Evolutionary conservation across 2,797 vertebrate species (phyloP), one percentile per base, ranked within the genome.

Genomic region (Anisognathus igniventris): DNA sequence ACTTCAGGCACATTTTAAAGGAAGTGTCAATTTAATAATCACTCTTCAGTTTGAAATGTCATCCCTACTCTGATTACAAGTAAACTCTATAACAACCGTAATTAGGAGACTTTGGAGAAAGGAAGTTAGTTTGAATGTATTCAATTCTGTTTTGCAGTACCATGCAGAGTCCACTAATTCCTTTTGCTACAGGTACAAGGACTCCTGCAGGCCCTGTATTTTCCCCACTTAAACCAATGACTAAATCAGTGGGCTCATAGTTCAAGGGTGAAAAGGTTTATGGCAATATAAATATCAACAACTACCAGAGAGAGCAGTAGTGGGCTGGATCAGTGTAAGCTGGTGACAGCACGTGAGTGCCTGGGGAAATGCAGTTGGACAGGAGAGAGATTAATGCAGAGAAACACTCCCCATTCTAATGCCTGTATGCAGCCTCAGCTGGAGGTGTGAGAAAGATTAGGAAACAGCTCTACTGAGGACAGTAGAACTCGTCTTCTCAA

Each of bases 1-100:
- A 93, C 91, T 93, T 92, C 70, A 96, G 93, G 82, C 68, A 58
- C 33, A 77, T 80, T 93, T 89, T 77, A 92, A 94, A 92, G 91
- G 88, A 96, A 95, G 91, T 67, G 73, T 90, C 87, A 78, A 94
- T 95, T 94, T 83, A 93, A 89, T 94, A 90, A 87, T 76, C 57
- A 64, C 61, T 86, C 64, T 94, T 91, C 76, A 83, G 64, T 66
- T 85, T 84, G 81, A 87, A 95, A 95, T 90, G 79, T 83, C 95
- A 94, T 86, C 65, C 64, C 73, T 88, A 31, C 73, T 80, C 76
- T 96, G 88, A 94, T 95, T 86, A 75, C 57, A 94, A 73, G 84
- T 88, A 97, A 96, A 96, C 68, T 91, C 79, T 81, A 0, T 68
- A 94, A 90, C 75, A 91, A 70, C 85, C 70, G 58, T 86, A 87